Percentiles rank a stretch among this genome's conserved stretches.
phyloP scores from a whole-genome alignment of 2,113 vertebrate species.

The Eleginops maclovinus region DNA sequence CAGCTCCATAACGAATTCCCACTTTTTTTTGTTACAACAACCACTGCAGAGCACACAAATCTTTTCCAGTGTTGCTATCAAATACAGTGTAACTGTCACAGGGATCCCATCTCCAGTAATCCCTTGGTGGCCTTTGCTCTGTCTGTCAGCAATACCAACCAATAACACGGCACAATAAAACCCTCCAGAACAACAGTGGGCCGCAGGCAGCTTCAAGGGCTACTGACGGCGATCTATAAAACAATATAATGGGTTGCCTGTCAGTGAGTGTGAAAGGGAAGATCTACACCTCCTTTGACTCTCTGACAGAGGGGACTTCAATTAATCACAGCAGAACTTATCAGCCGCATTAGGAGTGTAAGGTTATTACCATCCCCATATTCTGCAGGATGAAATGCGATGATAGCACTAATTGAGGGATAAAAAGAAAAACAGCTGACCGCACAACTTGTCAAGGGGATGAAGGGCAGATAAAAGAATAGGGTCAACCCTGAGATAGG shows the following conservation, averaged over 20 bases:
- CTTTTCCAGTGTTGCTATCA: conserved; percentile 53
- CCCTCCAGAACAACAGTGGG: conserved; percentile 79
- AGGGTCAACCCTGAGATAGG: conserved; percentile 36
- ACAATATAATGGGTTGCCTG: conserved; percentile 85
- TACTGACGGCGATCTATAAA: conserved; percentile 86
- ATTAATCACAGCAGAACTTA: conserved; percentile 85
- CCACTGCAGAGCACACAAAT: conserved; percentile 50
- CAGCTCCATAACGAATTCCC: conserved; percentile 42
- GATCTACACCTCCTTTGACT: conserved; percentile 81
- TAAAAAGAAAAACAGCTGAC: conserved; percentile 68
- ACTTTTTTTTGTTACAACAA: conserved; percentile 38
- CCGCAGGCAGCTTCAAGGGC: conserved; percentile 82
- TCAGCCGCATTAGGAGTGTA: conserved; percentile 77
- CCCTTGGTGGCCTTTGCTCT: conserved; percentile 79
- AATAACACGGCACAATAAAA: conserved; percentile 84
- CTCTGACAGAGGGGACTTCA: conserved; percentile 78
- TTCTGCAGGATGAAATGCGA: conserved; percentile 80
- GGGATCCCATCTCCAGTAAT: conserved; percentile 73
- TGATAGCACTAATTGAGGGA: conserved; percentile 83
- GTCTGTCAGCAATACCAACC: conserved; percentile 83
- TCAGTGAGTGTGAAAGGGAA: conserved; percentile 82
- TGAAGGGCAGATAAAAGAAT: conserved; percentile 76
- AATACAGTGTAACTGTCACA: conserved; percentile 69
- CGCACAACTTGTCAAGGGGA: conserved; percentile 70
- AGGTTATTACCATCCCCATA: conserved; percentile 80